Percentiles rank a stretch among this genome's conserved stretches.
Conservation (phyloP, 2,888 invertebrate genomes). For the Pristionchus maxplancki region DNA sequence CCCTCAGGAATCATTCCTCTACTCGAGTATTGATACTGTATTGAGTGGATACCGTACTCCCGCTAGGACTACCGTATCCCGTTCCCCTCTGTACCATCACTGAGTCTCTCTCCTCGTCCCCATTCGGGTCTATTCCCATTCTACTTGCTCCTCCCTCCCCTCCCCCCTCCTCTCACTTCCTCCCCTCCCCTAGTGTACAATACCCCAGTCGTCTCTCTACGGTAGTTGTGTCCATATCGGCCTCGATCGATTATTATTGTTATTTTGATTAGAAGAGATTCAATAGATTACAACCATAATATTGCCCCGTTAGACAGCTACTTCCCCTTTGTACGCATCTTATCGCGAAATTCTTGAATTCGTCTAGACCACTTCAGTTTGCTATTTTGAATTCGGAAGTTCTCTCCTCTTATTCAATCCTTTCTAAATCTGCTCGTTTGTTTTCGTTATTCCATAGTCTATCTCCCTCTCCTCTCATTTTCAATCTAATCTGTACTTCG, state of each 20-base stretch:
- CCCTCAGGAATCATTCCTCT: conserved; percentile 33
- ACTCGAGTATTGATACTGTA: conserved; percentile 27
- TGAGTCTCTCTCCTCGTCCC: neutral
- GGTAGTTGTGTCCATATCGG: conserved; percentile 28
- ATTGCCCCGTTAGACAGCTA: conserved; percentile 27
- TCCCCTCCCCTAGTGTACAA: conserved; percentile 13
- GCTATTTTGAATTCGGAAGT: neutral
- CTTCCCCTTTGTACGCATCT: conserved; percentile 1
- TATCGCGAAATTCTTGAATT: neutral
- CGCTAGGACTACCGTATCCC: neutral
- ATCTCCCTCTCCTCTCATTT: neutral
- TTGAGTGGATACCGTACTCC: conserved; percentile 4
- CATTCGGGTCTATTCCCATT: conserved; percentile 21
- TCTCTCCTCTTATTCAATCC: neutral
- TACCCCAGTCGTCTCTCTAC: neutral
- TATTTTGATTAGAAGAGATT: conserved; percentile 29
- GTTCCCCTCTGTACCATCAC: conserved; percentile 10
- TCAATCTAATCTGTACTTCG: conserved; percentile 32
- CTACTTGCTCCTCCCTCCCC: neutral
- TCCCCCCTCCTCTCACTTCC: neutral
- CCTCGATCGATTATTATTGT: conserved; percentile 31
- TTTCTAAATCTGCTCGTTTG: neutral
- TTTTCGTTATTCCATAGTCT: conserved; percentile 12
- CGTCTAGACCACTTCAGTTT: neutral
- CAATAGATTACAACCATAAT: conserved; percentile 37